Evolutionary conservation across 2,888 invertebrate species (phyloP).

Genomic region (Eristalis pertinax): DNA sequence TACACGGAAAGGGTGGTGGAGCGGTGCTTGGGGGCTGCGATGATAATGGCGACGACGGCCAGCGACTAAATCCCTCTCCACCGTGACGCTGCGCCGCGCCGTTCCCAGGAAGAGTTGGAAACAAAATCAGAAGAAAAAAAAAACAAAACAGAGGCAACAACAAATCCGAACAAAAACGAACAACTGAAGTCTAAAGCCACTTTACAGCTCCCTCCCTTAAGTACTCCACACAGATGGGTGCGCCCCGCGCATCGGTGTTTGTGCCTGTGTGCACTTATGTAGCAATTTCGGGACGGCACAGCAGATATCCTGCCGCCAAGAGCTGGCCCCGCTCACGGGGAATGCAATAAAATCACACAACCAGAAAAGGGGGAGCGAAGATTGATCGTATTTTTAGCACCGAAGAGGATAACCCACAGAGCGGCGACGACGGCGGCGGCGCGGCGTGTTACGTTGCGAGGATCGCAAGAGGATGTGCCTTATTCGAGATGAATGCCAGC

Average conservation of each 20-base stretch:
- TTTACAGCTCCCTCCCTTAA: slow-evolving; percentile 52
- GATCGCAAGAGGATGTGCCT: slow-evolving; percentile 63
- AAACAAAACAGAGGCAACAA: not conserved
- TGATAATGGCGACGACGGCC: slow-evolving; percentile 47
- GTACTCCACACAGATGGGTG: not conserved
- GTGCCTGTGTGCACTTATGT: slow-evolving; percentile 38
- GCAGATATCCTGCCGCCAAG: slow-evolving; percentile 63
- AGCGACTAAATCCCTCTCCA: slow-evolving; percentile 42
- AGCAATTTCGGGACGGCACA: slow-evolving; percentile 46
- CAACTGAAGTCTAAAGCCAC: slow-evolving; percentile 9
- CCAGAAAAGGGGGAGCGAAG: slow-evolving; percentile 62
- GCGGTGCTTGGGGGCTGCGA: slow-evolving; percentile 49
- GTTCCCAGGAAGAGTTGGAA: slow-evolving; percentile 14
- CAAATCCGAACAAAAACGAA: not conserved
- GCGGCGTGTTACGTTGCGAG: slow-evolving; percentile 23
- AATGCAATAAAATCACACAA: slow-evolving; percentile 59
- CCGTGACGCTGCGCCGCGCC: slow-evolving; percentile 55
- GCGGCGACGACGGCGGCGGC: not conserved
- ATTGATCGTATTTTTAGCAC: slow-evolving; percentile 72
- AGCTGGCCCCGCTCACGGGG: slow-evolving; percentile 6
- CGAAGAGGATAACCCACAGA: slow-evolving; percentile 63
- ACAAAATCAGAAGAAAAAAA: not conserved
- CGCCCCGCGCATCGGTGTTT: not conserved
- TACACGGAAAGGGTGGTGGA: slow-evolving; percentile 37
- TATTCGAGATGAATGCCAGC: slow-evolving; percentile 36